Evolutionary conservation across 2,797 vertebrate species (phyloP).

Genomic region (Salarias fasciatus): DNA sequence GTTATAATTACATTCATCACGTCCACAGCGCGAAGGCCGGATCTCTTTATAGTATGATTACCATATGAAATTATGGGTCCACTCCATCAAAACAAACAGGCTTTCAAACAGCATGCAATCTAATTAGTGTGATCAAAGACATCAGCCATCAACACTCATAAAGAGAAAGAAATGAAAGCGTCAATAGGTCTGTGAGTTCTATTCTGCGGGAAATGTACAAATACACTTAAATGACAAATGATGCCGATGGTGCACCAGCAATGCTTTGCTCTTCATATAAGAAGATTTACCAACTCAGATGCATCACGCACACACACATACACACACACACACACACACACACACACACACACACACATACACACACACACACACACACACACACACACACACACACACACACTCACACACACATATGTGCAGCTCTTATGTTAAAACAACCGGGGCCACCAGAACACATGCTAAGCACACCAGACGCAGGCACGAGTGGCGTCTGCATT

Average conservation of each 20-base stretch:
- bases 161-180: neutral
- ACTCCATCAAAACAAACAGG: neutral
- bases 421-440: slow-evolving; percentile 25
- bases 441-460: slow-evolving; percentile 10
- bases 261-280: slow-evolving; percentile 23
- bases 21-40: no score
- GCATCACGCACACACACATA: no score
- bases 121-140: slow-evolving; percentile 36
- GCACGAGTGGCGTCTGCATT: slow-evolving; percentile 60
- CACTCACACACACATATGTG: neutral
- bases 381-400: no score
- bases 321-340: neutral
- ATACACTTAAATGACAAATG: slow-evolving; percentile 18
- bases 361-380: no score
- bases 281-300: neutral
- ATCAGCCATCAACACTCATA: neutral
- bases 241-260: no score
- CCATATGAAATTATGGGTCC: slow-evolving; percentile 29
- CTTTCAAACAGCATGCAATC: slow-evolving; percentile 14
- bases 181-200: slow-evolving; percentile 5
- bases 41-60: neutral
- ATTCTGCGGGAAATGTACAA: neutral
- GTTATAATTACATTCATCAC: no score
- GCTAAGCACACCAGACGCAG: slow-evolving; percentile 54
- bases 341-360: slow-evolving; percentile 15